These are phyloP conservation scores for Polydrusus pterygomalis DNA, from an alignment of 2,888 invertebrate genomes.

Conservation along the genomic window DNA sequence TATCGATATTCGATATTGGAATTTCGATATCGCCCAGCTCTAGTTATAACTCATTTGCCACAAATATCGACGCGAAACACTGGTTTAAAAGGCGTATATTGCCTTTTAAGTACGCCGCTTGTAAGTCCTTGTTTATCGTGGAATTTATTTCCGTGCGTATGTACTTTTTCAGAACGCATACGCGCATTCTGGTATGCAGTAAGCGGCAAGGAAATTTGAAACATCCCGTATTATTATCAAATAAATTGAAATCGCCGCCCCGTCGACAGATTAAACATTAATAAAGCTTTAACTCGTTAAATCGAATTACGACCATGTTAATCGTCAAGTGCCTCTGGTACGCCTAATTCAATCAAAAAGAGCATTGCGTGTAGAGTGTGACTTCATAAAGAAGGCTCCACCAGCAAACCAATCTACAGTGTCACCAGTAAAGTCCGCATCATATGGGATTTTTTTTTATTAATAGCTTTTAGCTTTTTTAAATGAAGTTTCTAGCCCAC, in stretches of 20 bases:
- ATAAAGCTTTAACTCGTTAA: not conserved
- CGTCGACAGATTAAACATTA: not conserved
- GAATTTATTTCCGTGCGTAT: not conserved
- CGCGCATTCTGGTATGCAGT: no score
- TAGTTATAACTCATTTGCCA: no score
- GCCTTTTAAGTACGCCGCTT: not conserved
- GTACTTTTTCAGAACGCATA: no score
- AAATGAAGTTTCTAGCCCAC: no score
- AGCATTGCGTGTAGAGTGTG: not conserved
- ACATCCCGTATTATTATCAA: not conserved
- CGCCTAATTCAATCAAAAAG: slow-evolving; percentile 9
- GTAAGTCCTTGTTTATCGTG: not conserved
- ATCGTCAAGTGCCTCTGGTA: not conserved
- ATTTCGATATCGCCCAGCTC: no score
- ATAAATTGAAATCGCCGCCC: not conserved
- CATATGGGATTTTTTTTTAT: no score
- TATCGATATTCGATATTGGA: no score
- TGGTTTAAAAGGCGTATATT: not conserved
- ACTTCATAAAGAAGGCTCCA: not conserved
- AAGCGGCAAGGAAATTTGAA: not conserved
- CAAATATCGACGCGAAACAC: not conserved
- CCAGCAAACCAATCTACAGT: no score
- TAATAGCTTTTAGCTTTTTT: no score
- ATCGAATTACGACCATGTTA: slow-evolving; percentile 2
- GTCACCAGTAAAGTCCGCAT: no score